phyloP scores from a whole-genome alignment of 2,888 invertebrate species.

The Tipula confusa region DNA sequence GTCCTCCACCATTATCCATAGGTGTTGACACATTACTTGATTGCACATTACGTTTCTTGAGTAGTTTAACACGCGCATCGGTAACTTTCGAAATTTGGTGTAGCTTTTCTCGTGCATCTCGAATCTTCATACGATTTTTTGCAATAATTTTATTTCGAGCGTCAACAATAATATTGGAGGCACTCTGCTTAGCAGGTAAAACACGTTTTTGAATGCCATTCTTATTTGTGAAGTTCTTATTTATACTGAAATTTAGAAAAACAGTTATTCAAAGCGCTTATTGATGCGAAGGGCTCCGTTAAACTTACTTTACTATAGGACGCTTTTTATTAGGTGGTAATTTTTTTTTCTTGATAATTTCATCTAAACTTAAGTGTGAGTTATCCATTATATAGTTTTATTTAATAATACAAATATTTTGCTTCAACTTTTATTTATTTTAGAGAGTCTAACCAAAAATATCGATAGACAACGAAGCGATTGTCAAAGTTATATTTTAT shows the following conservation, averaged over 20 bases:
- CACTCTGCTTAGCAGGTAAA: neutral
- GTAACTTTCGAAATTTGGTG: constrained; percentile 68
- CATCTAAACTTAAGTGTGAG: constrained; percentile 44
- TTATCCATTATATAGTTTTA: constrained; percentile 20
- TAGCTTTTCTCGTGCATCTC: constrained; percentile 76
- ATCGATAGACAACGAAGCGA: neutral
- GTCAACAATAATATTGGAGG: constrained; percentile 50
- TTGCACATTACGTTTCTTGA: constrained; percentile 57
- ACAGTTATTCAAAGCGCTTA: neutral
- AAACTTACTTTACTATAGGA: neutral
- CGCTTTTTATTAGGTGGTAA: constrained; percentile 35
- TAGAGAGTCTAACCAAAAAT: neutral
- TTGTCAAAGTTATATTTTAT: neutral
- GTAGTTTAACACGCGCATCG: constrained; percentile 69
- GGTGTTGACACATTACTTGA: neutral
- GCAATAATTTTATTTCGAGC: constrained; percentile 75
- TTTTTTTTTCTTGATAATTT: constrained; percentile 43
- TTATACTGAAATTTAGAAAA: constrained; percentile 7
- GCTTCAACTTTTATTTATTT: neutral
- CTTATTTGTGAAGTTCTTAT: neutral
- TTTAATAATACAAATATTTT: neutral
- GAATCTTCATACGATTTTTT: constrained; percentile 69
- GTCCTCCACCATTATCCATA: neutral
- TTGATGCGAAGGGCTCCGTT: neutral
- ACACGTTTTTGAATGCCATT: neutral